Evolutionary conservation across 2,888 invertebrate species (phyloP), one percentile per base, ranked within the genome.

Genomic region (Anodontia alba): DNA sequence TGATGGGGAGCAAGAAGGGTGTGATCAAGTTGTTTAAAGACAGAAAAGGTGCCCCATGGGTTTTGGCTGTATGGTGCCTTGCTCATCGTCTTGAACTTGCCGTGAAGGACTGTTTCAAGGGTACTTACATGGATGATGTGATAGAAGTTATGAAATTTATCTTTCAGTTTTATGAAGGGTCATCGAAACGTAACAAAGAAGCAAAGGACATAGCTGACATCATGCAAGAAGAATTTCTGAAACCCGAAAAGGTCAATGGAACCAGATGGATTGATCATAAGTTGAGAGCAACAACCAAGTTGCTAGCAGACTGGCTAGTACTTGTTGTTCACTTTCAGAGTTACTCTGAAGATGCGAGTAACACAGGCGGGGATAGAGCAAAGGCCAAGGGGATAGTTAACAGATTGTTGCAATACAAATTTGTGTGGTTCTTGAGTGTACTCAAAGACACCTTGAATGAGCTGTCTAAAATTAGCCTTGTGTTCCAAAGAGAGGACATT

Each of bases 211-310:
- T 85, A 15, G 78, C 83, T 0, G 81, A 81, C 0, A 57, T 83
- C 0, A 71, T 83, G 74, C 70, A 75, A 8, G 80, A 82, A 68
- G 71, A 77, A 31, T 83, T 83, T 49, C 42, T 76, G 2, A 85
- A 85, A 49, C 87, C 85, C 15, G 80, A 67, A 42, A 73, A 77
- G 36, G 73, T 68, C 0, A 84, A 87, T 74, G 84, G 84, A 1
- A 87, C 84, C 1, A 51, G 80, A 31, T 87, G 87, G 87, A 49
- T 85, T 0, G 78, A 83, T 42, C 84, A 85, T 54, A 84, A 84
- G 31, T 36, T 78, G 20, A 57, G 78, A 68, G 83, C 84, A 15
- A 69, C 72, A 15, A 43, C 62, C 17, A 86, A 86, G 26, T 8
- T 82, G 15, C 1, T 82, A 5, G 70, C n/a, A 36, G 76, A 86